phyloP scores from a whole-genome alignment of 1,140 invertebrate species.

The Drosophila nikananu region DNA sequence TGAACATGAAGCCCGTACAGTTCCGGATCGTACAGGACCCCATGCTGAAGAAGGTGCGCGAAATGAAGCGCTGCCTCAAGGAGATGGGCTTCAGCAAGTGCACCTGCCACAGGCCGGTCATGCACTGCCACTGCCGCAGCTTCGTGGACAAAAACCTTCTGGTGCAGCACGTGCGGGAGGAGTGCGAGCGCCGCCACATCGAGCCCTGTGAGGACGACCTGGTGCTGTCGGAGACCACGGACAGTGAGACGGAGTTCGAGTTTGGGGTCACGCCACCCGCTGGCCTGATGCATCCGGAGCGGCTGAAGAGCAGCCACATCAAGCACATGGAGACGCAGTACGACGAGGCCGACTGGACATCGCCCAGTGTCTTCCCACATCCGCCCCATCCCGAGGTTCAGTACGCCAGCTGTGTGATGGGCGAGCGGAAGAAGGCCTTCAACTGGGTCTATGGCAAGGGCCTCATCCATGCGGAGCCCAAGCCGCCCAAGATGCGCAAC shows the following conservation, averaged over 20 bases:
- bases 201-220: constrained; percentile 43
- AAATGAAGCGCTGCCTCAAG: constrained; percentile 74
- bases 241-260: constrained; percentile 78
- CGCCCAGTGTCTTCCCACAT: constrained; percentile 53
- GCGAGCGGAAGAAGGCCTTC: constrained; percentile 49
- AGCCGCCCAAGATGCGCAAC: constrained; percentile 55
- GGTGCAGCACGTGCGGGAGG: constrained; percentile 48
- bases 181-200: constrained; percentile 56
- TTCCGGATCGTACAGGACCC: constrained; percentile 76
- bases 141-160: constrained; percentile 78
- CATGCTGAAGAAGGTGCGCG: constrained; percentile 48
- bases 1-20: constrained; percentile 75
- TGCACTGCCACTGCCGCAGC: constrained; percentile 71
- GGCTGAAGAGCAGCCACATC: constrained; percentile 46
- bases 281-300: constrained; percentile 71
- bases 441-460: constrained; percentile 69
- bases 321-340: constrained; percentile 71
- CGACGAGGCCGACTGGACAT: constrained; percentile 71
- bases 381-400: constrained; percentile 58
- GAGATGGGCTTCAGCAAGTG: constrained; percentile 77
- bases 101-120: constrained; percentile 68
- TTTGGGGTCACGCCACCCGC: constrained; percentile 82
- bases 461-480: constrained; percentile 49
- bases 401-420: constrained; percentile 57
- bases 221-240: constrained; percentile 71